A percentile compares a stretch with the other conserved stretches of the same genome.
phyloP scores from a whole-genome alignment of 2,797 vertebrate genomes.

The Myoxocephalus aenaeus region DNA sequence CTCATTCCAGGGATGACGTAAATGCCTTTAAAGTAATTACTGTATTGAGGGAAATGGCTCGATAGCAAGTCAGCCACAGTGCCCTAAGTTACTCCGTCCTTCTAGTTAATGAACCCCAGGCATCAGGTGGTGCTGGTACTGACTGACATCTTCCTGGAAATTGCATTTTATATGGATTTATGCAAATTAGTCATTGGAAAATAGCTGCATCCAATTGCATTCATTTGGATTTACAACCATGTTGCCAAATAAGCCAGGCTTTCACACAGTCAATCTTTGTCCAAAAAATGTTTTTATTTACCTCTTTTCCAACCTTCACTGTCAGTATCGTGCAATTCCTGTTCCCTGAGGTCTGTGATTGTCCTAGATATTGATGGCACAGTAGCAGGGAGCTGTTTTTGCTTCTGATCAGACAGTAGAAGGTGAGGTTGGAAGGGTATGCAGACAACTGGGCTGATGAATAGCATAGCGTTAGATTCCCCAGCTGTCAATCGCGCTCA shows the following conservation, averaged over 20 bases:
- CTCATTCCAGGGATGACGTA: constrained; percentile 63
- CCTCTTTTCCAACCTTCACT: constrained; percentile 62
- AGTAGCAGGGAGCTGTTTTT: constrained; percentile 67
- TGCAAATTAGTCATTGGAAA: constrained; percentile 88
- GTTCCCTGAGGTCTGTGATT: constrained; percentile 76
- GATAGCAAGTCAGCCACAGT: constrained; percentile 53
- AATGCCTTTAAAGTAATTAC: constrained; percentile 79
- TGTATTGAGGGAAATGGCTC: constrained; percentile 58
- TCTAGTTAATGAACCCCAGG: constrained; percentile 74
- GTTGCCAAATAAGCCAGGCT: constrained; percentile 77
- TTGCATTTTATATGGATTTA: constrained; percentile 87
- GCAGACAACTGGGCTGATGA: constrained; percentile 69
- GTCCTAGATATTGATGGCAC: constrained; percentile 72
- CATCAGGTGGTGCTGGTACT: constrained; percentile 85
- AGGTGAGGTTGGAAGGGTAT: constrained; percentile 59
- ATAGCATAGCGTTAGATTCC: constrained; percentile 77
- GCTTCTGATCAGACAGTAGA: constrained; percentile 79
- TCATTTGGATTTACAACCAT: constrained; percentile 77
- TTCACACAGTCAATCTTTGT: constrained; percentile 44
- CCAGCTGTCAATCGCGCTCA: constrained; percentile 89
- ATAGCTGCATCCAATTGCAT: constrained; percentile 87
- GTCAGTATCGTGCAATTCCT: constrained; percentile 69
- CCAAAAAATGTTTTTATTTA: constrained; percentile 54
- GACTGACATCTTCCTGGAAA: constrained; percentile 85
- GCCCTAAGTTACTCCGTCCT: constrained; percentile 54